These are phyloP conservation scores for Oreochromis mossambicus DNA, from an alignment of 2,797 vertebrate genomes.

Conservation along the genomic window DNA sequence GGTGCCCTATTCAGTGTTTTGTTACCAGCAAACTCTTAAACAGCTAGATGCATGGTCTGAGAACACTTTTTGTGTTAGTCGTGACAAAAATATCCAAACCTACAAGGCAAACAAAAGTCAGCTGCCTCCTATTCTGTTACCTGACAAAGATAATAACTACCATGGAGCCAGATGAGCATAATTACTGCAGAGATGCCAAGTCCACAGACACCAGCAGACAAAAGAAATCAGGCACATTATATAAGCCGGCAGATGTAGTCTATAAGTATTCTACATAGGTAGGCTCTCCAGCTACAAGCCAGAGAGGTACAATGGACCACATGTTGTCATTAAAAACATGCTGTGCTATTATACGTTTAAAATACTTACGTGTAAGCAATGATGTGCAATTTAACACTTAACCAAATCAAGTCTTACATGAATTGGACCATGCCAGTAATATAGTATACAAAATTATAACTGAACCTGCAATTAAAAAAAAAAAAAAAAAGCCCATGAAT, in stretches of 20 bases:
- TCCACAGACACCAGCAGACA: not conserved
- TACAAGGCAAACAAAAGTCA: not conserved
- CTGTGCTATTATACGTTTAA: not conserved
- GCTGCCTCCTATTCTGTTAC: not conserved
- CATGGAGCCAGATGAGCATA: not conserved
- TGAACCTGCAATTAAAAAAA: not conserved
- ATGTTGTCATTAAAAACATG: not conserved
- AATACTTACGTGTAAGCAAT: not conserved
- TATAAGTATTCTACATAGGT: not conserved
- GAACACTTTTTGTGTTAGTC: not conserved
- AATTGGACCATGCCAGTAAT: not conserved
- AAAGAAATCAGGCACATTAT: not conserved
- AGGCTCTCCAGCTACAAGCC: not conserved
- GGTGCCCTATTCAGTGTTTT: not conserved
- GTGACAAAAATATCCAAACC: not conserved
- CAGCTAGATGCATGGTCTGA: not conserved
- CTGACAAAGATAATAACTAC: not conserved
- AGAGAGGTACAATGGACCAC: not conserved
- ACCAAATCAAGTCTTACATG: not conserved
- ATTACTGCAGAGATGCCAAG: not conserved
- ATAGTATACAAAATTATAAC: not conserved
- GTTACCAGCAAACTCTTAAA: not conserved
- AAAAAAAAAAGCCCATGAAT: not conserved
- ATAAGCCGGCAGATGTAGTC: not conserved
- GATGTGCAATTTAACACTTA: not conserved